Evolutionary conservation across 1,140 invertebrate species (phyloP), one percentile per base, ranked within the genome.

Genomic region (Drosophila nigrodunni): DNA sequence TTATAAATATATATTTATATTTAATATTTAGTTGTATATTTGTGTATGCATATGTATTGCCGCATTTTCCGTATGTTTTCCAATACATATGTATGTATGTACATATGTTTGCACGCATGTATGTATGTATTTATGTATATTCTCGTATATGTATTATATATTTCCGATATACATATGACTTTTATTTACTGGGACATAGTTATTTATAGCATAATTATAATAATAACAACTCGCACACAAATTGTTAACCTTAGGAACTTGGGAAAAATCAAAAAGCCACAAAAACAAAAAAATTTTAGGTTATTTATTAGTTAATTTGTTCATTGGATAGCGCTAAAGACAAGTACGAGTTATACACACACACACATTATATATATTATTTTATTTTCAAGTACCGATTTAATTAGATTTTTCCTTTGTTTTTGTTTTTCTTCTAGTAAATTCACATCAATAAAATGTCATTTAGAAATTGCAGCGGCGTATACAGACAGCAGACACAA

Each of bases 401-500:
- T n/a, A 13, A 34, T 39, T 58, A 21, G 18, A 21, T 1, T 68
- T 2, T 50, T 69, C 58, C n/a, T 61, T 52, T 37, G 18, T 9
- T 55, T 44, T 66, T 18, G 43, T 58, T 58, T 61, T 13, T 18
- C 41, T 49, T 62, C 18, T 58, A 13, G 50, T 73, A 34, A 58
- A 52, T 71, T 61, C 50, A 73, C 57, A 70, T 73, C 54, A 76
- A 57, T 72, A 52, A 66, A 62, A 74, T 78, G 70, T 66, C 21
- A 49, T 49, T 60, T 41, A n/a, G 54, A 65, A 64, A 71, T 68
- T 61, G 65, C 37, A 66, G 69, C 61, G 61, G 52, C 62, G 70
- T 73, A 74, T 74, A 74, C 57, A 68, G 34, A 74, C 57, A 68
- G 34, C 41, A 18, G 66, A 74, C 65, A 74, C 72, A 74, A 74